Evolutionary conservation across 2,888 invertebrate genomes (phyloP).

Genomic region (Coenonympha arcania): DNA sequence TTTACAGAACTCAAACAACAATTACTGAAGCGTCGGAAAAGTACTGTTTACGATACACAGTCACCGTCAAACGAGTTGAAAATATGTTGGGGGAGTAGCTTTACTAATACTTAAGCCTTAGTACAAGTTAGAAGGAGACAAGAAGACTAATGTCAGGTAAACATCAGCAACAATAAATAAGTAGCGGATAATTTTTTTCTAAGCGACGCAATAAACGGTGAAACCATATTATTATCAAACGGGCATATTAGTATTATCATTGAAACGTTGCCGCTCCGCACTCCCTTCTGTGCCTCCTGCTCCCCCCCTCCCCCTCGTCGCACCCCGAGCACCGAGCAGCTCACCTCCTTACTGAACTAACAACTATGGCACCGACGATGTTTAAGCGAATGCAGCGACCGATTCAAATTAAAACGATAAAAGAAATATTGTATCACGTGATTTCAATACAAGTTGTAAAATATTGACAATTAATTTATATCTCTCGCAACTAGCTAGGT

Average conservation of each 20-base stretch:
- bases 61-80: not conserved
- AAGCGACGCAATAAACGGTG: constrained; percentile 35
- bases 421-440: constrained; percentile 39
- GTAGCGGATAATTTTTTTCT: constrained; percentile 2
- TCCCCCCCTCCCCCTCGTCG: constrained; percentile 54
- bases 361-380: constrained; percentile 46
- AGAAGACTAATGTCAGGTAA: not conserved
- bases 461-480: constrained; percentile 39
- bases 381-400: constrained; percentile 40
- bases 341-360: constrained; percentile 42
- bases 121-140: not conserved
- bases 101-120: not conserved
- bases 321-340: constrained; percentile 40
- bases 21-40: not conserved
- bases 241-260: constrained; percentile 52
- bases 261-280: constrained; percentile 55
- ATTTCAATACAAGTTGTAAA: constrained; percentile 36
- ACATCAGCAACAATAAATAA: not conserved
- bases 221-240: constrained; percentile 40
- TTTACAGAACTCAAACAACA: not conserved
- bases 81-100: not conserved
- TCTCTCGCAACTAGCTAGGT: constrained; percentile 40
- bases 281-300: constrained; percentile 60
- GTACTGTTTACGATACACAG: not conserved
- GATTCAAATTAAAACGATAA: constrained; percentile 48